phyloP scores from a whole-genome alignment of 2,888 invertebrate species.

The Tyria jacobaeae region DNA sequence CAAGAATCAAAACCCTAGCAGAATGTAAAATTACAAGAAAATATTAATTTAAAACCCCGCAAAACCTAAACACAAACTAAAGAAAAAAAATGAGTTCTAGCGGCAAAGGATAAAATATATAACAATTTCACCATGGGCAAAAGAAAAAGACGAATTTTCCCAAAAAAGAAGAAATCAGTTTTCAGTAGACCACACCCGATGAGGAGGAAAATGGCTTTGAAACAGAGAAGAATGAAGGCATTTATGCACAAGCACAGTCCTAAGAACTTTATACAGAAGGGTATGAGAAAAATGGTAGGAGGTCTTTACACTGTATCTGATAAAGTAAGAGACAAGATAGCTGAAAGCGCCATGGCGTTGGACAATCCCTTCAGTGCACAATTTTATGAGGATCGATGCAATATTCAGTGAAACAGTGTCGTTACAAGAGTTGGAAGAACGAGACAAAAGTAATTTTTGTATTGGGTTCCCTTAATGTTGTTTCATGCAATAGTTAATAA shows the following conservation, averaged over 20 bases:
- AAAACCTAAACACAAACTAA: conserved; percentile 14
- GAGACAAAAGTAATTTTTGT: background rate
- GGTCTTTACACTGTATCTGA: conserved; percentile 70
- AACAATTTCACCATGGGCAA: conserved; percentile 61
- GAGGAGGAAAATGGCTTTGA: conserved; percentile 65
- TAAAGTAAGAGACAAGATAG: conserved; percentile 70
- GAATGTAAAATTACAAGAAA: conserved; percentile 32
- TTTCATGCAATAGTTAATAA: conserved; percentile 13
- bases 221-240: conserved; percentile 65
- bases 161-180: conserved; percentile 65
- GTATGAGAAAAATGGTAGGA: conserved; percentile 65
- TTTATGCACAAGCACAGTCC: conserved; percentile 70
- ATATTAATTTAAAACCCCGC: conserved; percentile 2
- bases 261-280: conserved; percentile 52
- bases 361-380: conserved; percentile 71
- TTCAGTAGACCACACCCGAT: conserved; percentile 74
- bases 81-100: conserved; percentile 24
- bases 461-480: conserved; percentile 6
- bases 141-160: conserved; percentile 60
- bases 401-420: conserved; percentile 55
- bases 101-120: conserved; percentile 11
- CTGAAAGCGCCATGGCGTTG: conserved; percentile 67
- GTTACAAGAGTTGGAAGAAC: background rate
- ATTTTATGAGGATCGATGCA: conserved; percentile 74
- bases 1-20: conserved; percentile 23